Percentiles rank a stretch among this genome's conserved stretches.
These are phyloP conservation scores for Sesia bembeciformis DNA, from an alignment of 2,888 invertebrate genomes.

Conservation along the genomic window DNA sequence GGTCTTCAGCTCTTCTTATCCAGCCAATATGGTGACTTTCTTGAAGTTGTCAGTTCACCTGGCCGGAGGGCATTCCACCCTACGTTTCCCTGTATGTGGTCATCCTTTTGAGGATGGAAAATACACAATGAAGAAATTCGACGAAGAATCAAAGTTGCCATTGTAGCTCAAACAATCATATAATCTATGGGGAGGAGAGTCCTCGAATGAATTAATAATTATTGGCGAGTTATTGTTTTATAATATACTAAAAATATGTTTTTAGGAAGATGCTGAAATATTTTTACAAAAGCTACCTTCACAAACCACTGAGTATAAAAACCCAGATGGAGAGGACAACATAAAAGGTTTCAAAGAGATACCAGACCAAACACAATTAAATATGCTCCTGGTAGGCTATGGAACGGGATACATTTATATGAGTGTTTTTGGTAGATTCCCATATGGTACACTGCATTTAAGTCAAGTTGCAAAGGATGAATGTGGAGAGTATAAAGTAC, in stretches of 20 bases:
- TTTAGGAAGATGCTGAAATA: slow-evolving; percentile 65
- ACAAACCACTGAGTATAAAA: slow-evolving; percentile 68
- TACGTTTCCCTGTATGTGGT: too few species aligned
- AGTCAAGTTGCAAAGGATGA: slow-evolving; percentile 72
- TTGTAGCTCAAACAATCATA: too few species aligned
- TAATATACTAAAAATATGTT: slow-evolving; percentile 3
- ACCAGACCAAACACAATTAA: slow-evolving; percentile 77
- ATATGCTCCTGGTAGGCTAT: slow-evolving; percentile 86
- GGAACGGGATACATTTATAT: slow-evolving; percentile 81
- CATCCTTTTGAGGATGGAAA: too few species aligned
- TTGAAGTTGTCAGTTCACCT: too few species aligned
- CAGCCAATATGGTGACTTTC: too few species aligned
- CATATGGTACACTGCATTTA: slow-evolving; percentile 81
- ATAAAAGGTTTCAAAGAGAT: slow-evolving; percentile 75
- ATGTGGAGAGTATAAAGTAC: slow-evolving; percentile 71
- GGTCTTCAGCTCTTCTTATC: too few species aligned
- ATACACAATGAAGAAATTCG: too few species aligned
- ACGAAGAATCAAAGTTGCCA: too few species aligned
- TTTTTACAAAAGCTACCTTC: slow-evolving; percentile 75
- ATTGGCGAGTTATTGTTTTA: too few species aligned
- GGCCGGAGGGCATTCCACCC: too few species aligned
- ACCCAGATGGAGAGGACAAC: slow-evolving; percentile 69
- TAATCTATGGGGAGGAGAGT: too few species aligned
- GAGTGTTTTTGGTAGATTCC: slow-evolving; percentile 89
- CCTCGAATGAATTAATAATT: too few species aligned